These are phyloP conservation scores for Myotis findleyi DNA, from an alignment of 2,797 vertebrate species.

Conservation along the genomic window DNA sequence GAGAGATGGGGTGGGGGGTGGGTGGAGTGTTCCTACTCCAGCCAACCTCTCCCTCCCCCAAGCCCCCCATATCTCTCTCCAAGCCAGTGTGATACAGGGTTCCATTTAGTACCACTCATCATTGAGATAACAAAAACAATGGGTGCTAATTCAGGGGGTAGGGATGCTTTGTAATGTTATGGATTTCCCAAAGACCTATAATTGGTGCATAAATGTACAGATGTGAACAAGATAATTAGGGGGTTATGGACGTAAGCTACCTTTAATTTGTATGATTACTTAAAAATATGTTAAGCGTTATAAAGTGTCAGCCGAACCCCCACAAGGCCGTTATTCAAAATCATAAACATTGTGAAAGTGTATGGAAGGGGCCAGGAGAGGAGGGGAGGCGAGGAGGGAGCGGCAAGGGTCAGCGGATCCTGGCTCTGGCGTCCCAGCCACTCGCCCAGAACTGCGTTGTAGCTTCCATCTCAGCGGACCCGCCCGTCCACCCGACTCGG, in stretches of 20 bases:
- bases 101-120: constrained; percentile 47
- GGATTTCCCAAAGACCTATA: constrained; percentile 72
- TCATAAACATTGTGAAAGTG: constrained; percentile 65
- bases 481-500: not conserved
- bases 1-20: not conserved
- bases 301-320: constrained; percentile 63
- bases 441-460: not conserved
- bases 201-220: constrained; percentile 76
- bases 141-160: constrained; percentile 77
- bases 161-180: constrained; percentile 71
- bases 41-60: not conserved
- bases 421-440: not conserved
- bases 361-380: not conserved
- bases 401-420: not conserved
- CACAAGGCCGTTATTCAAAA: constrained; percentile 67
- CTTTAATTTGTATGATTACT: constrained; percentile 77
- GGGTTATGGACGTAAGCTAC: constrained; percentile 61
- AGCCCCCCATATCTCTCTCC: not conserved
- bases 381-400: not conserved
- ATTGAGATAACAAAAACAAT: constrained; percentile 76
- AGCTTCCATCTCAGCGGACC: not conserved
- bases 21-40: not conserved
- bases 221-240: constrained; percentile 77
- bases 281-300: constrained; percentile 68
- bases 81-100: not conserved